Evolutionary conservation across 2,888 invertebrate species (phyloP), one percentile per base, ranked within the genome.

Genomic region (Celastrina argiolus): DNA sequence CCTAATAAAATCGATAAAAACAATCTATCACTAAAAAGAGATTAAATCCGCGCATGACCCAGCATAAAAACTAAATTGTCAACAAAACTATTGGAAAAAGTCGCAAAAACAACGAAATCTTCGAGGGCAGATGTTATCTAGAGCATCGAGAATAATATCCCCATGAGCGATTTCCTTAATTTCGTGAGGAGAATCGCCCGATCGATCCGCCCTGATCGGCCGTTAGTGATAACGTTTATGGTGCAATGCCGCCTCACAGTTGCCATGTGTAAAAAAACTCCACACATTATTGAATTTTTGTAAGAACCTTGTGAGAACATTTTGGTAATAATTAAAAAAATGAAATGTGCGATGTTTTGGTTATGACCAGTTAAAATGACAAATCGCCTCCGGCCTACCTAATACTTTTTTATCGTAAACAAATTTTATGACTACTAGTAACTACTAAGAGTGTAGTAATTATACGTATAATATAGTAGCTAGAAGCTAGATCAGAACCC

Each of bases 101-200:
- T 70, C 69, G 69, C 73, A 75, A 78, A 78, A 81, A 79, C 74
- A 74, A 78, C 78, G 79, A 82, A 85, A 83, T 84, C 83, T 80
- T 76, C 75, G 74, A 73, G 75, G 74, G 74, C 73, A 77, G 78
- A 81, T 80, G 76, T 75, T 79, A 80, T 80, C 79, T 69, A 67
- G 66, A 70, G 72, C 74, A 72, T 68, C 66, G 76, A 81, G 88
- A 87, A 87, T 90, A 88, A 91, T 91, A 91, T 87, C 85, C 87
- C 86, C 88, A 89, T 91, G 88, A 91, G 88, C 90, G 88, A 88
- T 90, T 90, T 87, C 87, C 89, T 91, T 91, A 91, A 91, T 91
- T 91, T 88, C 87, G 89, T 87, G 88, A 85, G 85, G 76, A 83
- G 85, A 88, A 89, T 89, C 87, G 83, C 81, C 82, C 83, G 85